Evolutionary conservation across 2,797 vertebrate genomes (phyloP), one percentile per base, ranked within the genome.

Genomic region (Acipenser ruthenus): DNA sequence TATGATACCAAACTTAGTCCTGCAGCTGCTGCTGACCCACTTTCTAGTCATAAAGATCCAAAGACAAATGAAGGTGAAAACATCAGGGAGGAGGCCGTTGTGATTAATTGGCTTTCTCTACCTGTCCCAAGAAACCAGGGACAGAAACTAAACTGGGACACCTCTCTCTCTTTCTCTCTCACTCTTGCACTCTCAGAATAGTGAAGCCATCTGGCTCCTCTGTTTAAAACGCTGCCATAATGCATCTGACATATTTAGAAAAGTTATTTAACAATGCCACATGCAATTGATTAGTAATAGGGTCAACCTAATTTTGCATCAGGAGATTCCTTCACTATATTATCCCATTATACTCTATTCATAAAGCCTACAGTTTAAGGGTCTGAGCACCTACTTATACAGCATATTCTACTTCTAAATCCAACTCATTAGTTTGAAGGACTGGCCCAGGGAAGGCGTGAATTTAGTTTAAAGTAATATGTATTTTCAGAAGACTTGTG

Each of bases 31-130:
- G 58, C 8, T 61, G 49, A 59, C 53, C 60, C 23, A 68, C 60
- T 69, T 63, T 53, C 50, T 13, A n/a, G 3, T 60, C 55, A 68
- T 7, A 13, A 18, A 58, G 60, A 37, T 12, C 80, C 75, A 80
- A 84, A 84, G 82, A 78, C 74, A 79, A 80, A 79, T 78, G 78
- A 82, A 82, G 78, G 78, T 81, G 76, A 80, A 65, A 62, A 13
- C 66, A 62, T 75, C 61, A 2, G 50, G 77, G 75, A 69, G 62
- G 12, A 65, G 48, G 9, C 13, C 55, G 55, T 64, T n/a, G 12
- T 65, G 70, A 71, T 71, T 71, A 71, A 71, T 71, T 68, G 66
- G 58, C 37, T 62, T 68, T 51, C 51, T 71, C 66, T 52, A 65
- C 70, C 66, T 68, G 61, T 71, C 63, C 59, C 63, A 65, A 56